Evolutionary conservation across 1,140 invertebrate genomes (phyloP).

Genomic region (Dreissena polymorpha): DNA sequence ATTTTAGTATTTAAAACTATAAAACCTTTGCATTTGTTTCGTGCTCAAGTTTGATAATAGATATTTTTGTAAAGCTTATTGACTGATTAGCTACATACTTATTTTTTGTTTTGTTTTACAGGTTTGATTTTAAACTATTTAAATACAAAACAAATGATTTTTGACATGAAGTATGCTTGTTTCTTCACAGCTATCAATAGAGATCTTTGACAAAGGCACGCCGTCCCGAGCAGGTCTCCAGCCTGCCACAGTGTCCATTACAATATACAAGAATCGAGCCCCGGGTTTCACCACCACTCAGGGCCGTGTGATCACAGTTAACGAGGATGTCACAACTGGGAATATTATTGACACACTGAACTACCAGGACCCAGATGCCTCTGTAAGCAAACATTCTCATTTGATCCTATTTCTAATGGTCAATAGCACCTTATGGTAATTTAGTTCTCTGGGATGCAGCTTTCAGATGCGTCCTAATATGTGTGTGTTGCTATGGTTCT

Average conservation of each 20-base stretch:
- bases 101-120: too few relatives aligned
- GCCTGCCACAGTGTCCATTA: slow-evolving; percentile 23
- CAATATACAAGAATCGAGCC: slow-evolving; percentile 15
- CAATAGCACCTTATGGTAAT: too few relatives aligned
- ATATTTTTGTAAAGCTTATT: too few relatives aligned
- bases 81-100: too few relatives aligned
- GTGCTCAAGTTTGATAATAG: neutral
- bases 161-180: neutral
- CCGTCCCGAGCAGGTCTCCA: neutral
- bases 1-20: too few relatives aligned
- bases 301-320: neutral
- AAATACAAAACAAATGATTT: too few relatives aligned
- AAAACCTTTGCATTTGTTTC: neutral
- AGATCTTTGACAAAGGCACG: slow-evolving; percentile 33
- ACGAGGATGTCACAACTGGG: neutral
- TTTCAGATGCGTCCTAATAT: too few relatives aligned
- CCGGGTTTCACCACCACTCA: slow-evolving; percentile 5
- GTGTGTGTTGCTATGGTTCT: too few relatives aligned
- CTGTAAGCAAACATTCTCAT: neutral
- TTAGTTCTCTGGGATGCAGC: too few relatives aligned
- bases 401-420: too few relatives aligned
- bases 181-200: slow-evolving; percentile 21
- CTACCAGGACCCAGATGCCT: slow-evolving; percentile 24
- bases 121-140: too few relatives aligned
- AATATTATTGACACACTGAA: neutral